phyloP scores from a whole-genome alignment of 2,113 vertebrate genomes.

The Myotis brandtii region DNA sequence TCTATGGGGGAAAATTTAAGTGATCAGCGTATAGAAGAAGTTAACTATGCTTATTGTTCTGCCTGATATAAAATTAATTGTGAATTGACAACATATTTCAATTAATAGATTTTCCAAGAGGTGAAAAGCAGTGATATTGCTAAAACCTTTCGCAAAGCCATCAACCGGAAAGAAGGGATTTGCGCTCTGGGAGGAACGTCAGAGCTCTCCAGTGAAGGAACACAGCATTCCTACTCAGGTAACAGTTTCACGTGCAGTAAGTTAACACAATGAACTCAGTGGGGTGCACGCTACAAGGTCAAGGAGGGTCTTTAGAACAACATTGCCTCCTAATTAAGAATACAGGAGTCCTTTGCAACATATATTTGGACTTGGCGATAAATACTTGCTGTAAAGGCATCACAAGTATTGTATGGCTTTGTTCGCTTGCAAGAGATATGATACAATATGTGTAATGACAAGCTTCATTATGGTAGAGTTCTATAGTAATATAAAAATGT shows the following conservation, averaged over 20 bases:
- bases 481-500: neutral
- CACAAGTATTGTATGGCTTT: neutral
- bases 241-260: neutral
- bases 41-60: neutral
- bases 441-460: neutral
- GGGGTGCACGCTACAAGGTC: neutral
- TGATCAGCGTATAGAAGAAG: neutral
- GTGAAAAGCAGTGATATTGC: conserved; percentile 91
- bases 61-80: neutral
- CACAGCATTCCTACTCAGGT: conserved; percentile 95
- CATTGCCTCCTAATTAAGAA: neutral
- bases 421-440: neutral
- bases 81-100: conserved; percentile 53
- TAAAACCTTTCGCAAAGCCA: conserved; percentile 92
- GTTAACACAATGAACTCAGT: neutral
- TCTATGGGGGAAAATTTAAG: neutral
- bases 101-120: conserved; percentile 91
- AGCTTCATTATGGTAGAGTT: neutral
- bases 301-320: neutral
- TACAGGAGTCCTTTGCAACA: neutral
- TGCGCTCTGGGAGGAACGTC: conserved; percentile 95
- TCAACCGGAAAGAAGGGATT: conserved; percentile 96
- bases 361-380: neutral
- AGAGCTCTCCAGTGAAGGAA: conserved; percentile 93
- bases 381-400: neutral